Conservation (phyloP, 64 coral and sea anemone genomes). For the Exaiptasia diaphana region DNA sequence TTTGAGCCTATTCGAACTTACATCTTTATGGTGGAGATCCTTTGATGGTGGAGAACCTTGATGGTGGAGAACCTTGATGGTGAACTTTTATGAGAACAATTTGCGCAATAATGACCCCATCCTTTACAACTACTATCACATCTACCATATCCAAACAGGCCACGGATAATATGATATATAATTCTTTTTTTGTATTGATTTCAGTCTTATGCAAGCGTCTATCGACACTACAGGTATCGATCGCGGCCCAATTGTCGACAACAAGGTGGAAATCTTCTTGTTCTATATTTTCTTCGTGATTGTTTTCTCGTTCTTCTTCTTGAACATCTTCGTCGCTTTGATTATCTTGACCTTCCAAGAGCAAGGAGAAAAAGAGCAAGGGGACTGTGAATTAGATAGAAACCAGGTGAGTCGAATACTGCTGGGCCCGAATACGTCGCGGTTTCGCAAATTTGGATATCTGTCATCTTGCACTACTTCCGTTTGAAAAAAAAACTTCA, state of each 20-base stretch:
- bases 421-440: neutral
- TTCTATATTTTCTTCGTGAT: slow-evolving; percentile 99
- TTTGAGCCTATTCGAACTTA: no score
- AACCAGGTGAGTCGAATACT: slow-evolving; percentile 69
- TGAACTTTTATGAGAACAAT: no score
- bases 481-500: no score
- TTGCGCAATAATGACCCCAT: no score
- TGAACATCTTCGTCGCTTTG: slow-evolving; percentile 99
- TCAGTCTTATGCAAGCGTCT: slow-evolving; percentile 85
- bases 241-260: slow-evolving; percentile 74
- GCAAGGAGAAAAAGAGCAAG: slow-evolving; percentile 98
- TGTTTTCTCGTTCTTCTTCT: slow-evolving; percentile 97
- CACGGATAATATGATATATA: no score
- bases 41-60: no score
- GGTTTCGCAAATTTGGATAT: neutral
- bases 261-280: slow-evolving; percentile 84
- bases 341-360: slow-evolving; percentile 98
- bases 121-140: no score
- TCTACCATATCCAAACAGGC: no score
- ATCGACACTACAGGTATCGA: slow-evolving; percentile 86
- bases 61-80: no score
- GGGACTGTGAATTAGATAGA: slow-evolving; percentile 88
- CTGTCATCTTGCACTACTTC: no score
- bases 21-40: no score
- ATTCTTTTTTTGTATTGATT: no score